Evolutionary conservation across 1,140 invertebrate species (phyloP).

Genomic region (Pteromalus puparum): DNA sequence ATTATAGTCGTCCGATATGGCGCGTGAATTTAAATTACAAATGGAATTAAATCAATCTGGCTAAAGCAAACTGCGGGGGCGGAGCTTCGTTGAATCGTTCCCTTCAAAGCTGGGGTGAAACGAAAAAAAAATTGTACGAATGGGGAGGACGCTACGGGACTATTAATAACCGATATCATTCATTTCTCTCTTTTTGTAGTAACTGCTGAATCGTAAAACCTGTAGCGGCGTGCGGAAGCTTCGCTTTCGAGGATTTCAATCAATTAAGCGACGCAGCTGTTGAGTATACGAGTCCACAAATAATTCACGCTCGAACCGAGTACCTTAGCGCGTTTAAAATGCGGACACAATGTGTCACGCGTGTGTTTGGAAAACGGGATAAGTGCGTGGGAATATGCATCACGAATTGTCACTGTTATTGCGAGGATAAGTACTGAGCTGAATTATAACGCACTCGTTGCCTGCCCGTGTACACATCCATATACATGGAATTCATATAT

Average conservation of each 20-base stretch:
- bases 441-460: neutral
- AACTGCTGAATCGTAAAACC: too few species aligned
- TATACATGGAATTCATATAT: neutral
- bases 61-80: neutral
- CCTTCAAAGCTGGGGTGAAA: neutral
- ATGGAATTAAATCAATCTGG: neutral
- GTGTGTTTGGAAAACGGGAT: neutral
- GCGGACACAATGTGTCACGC: too few species aligned
- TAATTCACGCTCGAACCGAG: too few species aligned
- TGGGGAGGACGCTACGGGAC: neutral
- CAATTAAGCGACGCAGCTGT: too few species aligned
- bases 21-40: neutral
- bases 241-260: too few species aligned
- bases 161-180: neutral
- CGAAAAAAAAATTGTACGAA: neutral
- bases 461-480: too few species aligned
- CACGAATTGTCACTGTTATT: neutral
- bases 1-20: neutral
- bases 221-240: too few species aligned
- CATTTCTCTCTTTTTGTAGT: too few species aligned
- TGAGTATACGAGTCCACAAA: too few species aligned
- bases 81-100: neutral
- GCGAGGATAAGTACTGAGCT: neutral
- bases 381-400: neutral
- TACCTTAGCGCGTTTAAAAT: too few species aligned